Base-by-base conservation (phyloP, 2,113 vertebrate genomes). In the Ariopsis seemanni region DNA sequence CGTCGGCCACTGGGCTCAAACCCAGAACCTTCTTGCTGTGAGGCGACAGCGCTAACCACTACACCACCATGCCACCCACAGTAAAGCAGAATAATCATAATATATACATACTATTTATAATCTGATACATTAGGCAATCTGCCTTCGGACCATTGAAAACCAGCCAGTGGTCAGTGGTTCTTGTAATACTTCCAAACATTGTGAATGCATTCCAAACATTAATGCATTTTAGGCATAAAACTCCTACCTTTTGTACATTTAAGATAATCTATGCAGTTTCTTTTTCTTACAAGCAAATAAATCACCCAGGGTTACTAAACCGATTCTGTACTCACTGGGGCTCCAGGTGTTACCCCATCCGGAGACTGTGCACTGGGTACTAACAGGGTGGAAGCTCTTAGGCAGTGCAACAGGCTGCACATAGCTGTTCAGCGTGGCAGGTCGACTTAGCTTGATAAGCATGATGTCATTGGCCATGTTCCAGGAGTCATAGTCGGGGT, bases 301-400 rank as follows among this genome's bases (percentile, higher is more conserved):
- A 62, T 55, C 34, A 27, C n/a, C 22, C 10, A 42, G 0, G 7
- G 15, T 34, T 34, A 34, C 74, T 42, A 34, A 0, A 34, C 34
- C 5, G 20, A 9, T 0, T 0, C 34, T 17, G 15, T 63, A 91
- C 92, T 91, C 58, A 92, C 91, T 63, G 27, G 89, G 48, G 90
- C 92, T 95, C 88, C 93, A 86, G 4, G 94, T 96, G 91, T 95
- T 94, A 82, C 95, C 95, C 95, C 96, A 97, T 87, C 95, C 94
- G 0, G 95, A 95, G 89, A 97, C 92, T 11, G 91, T 92, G 87
- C 95, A 97, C 7, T 5, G 65, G 77, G 95, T 95, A 67, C 95
- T 95, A 0, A 93, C 84, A 0, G 88, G 0, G 0, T 93, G 91
- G 4, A 94, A 94, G 85, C 9, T 88, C 0, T 27, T 62, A 0